Conservation (phyloP, 2,113 vertebrate genomes). For the Dromiciops gliroides region DNA sequence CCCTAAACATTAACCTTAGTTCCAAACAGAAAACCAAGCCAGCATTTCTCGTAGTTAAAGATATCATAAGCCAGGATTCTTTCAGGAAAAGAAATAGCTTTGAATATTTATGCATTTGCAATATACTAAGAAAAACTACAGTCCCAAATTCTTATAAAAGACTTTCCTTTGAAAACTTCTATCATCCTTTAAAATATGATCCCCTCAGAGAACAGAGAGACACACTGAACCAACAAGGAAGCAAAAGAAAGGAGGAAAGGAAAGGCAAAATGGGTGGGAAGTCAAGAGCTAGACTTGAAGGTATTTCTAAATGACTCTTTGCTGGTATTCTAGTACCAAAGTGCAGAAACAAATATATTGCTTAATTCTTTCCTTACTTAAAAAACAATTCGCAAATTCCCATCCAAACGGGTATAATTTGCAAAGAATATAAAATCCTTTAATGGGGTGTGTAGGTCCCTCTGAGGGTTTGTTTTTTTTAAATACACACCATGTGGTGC, state of each 20-base stretch:
- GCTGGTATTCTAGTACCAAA: constrained; percentile 12
- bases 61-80: constrained; percentile 44
- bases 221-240: background rate
- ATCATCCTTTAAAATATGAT: constrained; percentile 10
- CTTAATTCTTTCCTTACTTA: constrained; percentile 13
- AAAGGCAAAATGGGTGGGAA: background rate
- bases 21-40: background rate
- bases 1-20: background rate
- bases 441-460: constrained; percentile 61
- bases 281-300: background rate
- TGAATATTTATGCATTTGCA: constrained; percentile 53
- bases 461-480: constrained; percentile 57
- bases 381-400: constrained; percentile 61
- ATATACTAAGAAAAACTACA: constrained; percentile 21
- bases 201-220: background rate
- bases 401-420: constrained; percentile 52
- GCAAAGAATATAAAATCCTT: constrained; percentile 53
- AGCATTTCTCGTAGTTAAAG: background rate
- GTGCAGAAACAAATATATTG: constrained; percentile 14
- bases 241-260: background rate
- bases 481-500: constrained; percentile 69
- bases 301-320: constrained; percentile 27
- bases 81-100: constrained; percentile 48
- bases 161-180: constrained; percentile 53
- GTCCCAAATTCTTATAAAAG: constrained; percentile 27